phyloP scores from a whole-genome alignment of 2,888 invertebrate genomes.

The Cheilosia scutellata region DNA sequence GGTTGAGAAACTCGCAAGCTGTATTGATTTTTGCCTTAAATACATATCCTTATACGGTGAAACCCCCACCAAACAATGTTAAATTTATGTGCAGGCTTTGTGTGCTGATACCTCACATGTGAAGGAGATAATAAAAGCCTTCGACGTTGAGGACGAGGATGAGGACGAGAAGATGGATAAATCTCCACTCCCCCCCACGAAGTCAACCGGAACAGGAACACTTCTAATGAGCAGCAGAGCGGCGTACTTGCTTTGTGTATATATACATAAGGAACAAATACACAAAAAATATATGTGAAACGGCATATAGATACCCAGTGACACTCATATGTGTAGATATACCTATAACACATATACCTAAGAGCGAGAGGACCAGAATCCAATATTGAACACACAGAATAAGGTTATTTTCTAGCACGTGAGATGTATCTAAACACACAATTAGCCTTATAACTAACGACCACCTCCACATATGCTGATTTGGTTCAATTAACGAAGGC shows the following conservation, averaged over 20 bases:
- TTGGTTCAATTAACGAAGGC: constrained; percentile 73
- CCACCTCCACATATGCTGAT: constrained; percentile 74
- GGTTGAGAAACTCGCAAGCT: constrained; percentile 49
- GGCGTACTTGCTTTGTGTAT: constrained; percentile 71
- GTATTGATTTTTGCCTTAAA: constrained; percentile 72
- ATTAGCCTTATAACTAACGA: constrained; percentile 73
- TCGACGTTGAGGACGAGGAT: constrained; percentile 22
- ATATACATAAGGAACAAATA: constrained; percentile 65
- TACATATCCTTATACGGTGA: constrained; percentile 28
- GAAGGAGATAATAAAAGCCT: constrained; percentile 75
- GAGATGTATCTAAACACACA: constrained; percentile 68
- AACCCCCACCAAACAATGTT: constrained; percentile 61
- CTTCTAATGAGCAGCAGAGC: constrained; percentile 74
- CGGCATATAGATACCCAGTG: constrained; percentile 48
- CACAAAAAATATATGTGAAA: constrained; percentile 49
- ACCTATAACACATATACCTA: constrained; percentile 11
- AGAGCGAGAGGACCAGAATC: constrained; percentile 57
- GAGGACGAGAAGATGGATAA: constrained; percentile 7
- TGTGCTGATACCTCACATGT: constrained; percentile 74
- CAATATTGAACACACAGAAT: constrained; percentile 64
- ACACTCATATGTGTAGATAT: constrained; percentile 47
- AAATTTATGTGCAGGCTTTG: constrained; percentile 74
- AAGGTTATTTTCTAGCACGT: constrained; percentile 62
- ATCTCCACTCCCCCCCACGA: constrained; percentile 28
- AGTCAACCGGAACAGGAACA: constrained; percentile 76